Evolutionary conservation across 2,888 invertebrate genomes (phyloP).

Genomic region (Tachina lurida): DNA sequence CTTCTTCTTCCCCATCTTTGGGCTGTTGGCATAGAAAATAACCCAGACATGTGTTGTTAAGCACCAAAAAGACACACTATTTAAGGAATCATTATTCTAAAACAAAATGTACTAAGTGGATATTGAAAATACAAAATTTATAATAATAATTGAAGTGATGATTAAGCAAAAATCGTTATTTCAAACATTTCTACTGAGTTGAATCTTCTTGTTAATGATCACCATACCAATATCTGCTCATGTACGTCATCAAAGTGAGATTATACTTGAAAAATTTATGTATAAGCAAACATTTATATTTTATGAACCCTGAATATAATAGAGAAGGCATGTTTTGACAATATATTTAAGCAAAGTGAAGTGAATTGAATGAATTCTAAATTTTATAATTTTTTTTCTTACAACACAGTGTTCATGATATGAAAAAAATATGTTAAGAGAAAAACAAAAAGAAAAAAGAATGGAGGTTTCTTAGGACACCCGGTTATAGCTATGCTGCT

Average conservation of each 20-base stretch:
- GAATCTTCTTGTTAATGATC: slow-evolving; percentile 14
- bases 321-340: slow-evolving; percentile 53
- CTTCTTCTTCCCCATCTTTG: background rate
- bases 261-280: slow-evolving; percentile 13
- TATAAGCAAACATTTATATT: background rate
- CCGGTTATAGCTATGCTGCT: too few relatives aligned
- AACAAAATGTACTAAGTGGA: background rate
- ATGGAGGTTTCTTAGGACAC: too few relatives aligned
- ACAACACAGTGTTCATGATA: background rate
- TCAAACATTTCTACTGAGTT: slow-evolving; percentile 8
- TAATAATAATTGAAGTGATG: slow-evolving; percentile 61
- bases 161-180: slow-evolving; percentile 54
- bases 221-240: slow-evolving; percentile 9
- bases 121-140: background rate
- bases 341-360: slow-evolving; percentile 45
- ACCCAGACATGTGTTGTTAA: background rate
- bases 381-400: background rate
- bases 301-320: background rate
- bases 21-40: slow-evolving; percentile 1
- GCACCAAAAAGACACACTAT: background rate
- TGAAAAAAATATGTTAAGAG: background rate
- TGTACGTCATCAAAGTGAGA: slow-evolving; percentile 24
- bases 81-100: slow-evolving; percentile 19
- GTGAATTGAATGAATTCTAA: slow-evolving; percentile 45
- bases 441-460: slow-evolving; percentile 14